These are phyloP conservation scores for Drosophila hamatofila DNA, from an alignment of 2,888 invertebrate genomes.

Conservation along the genomic window DNA sequence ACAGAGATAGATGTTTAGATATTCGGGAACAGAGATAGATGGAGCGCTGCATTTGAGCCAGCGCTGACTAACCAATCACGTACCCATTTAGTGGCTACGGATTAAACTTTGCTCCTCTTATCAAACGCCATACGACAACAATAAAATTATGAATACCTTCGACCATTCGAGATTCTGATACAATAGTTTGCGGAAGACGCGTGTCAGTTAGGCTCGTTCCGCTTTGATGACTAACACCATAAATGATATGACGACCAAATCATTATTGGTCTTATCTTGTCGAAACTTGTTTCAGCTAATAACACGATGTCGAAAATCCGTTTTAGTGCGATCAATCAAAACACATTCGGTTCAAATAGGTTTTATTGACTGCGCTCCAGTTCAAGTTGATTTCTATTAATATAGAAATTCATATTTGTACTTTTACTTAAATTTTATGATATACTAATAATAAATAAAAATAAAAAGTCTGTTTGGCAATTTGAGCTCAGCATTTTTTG, in stretches of 20 bases:
- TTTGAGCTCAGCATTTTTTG: too few species aligned
- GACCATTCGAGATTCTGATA: background rate
- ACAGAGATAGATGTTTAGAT: background rate
- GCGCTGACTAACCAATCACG: slow-evolving; percentile 23
- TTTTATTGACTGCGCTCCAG: background rate
- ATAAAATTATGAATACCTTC: background rate
- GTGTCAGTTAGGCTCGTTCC: background rate
- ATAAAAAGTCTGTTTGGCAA: too few species aligned
- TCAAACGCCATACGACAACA: background rate
- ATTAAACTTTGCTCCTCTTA: slow-evolving; percentile 20
- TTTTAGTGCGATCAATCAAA: background rate
- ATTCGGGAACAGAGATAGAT: background rate
- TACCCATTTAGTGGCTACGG: background rate
- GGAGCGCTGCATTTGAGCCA: too few species aligned
- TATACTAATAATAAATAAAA: background rate
- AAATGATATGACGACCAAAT: slow-evolving; percentile 37
- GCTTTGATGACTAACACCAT: slow-evolving; percentile 30
- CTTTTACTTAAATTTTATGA: background rate
- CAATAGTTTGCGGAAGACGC: slow-evolving; percentile 7
- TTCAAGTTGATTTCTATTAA: background rate
- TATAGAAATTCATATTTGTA: background rate
- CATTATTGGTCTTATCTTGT: slow-evolving; percentile 6
- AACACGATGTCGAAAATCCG: background rate
- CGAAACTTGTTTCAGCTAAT: slow-evolving; percentile 19
- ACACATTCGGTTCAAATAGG: background rate